Base-by-base conservation (phyloP, 2,797 vertebrate species). In the Cirrhinus molitorella region DNA sequence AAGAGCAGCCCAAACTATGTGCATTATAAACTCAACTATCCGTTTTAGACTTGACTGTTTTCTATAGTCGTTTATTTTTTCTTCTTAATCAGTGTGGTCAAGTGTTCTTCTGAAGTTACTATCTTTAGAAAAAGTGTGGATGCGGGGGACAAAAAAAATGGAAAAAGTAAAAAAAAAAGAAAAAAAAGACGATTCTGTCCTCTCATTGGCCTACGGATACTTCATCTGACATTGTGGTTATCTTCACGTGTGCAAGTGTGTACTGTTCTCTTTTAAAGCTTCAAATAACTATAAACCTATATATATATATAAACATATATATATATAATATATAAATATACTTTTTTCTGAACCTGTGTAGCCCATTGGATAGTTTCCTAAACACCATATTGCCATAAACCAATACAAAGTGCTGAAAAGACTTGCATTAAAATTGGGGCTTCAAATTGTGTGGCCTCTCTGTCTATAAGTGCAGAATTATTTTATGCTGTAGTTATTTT, bases 171-270 rank as follows among this genome's bases (percentile, higher is more conserved):
- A 53, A 78, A 70, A 77, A 55, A n/a, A 79, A 37, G 45, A 47
- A 76, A 37, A 47, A 47, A n/a, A 16, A 57, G 80, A 82, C 80
- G 57, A 81, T 73, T 92, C 88, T 91, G 91, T 92, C 90, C 83
- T 90, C 71, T 93, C 93, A 95, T 95, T 95, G 95, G 95, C 96
- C 96, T 95, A 95, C 94, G 95, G 93, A 95, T 91, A 92, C 92
- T 91, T 94, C 96, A 97, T 94, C 96, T 97, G 96, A 97, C 97
- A 96, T 95, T 96, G 97, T 99, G 97, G 95, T 98, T 98, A 96
- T 98, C 97, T 79, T 97, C 97, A 97, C 96, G 96, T 98, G 97
- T 99, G 96, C 95, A 97, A 97, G 97, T 99, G 97, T 99, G 98
- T 98, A 96, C 96, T 98, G 97, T 99, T 97, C 97, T 98, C 97